Evolutionary conservation across 2,888 invertebrate genomes (phyloP), one percentile per base, ranked within the genome.

Genomic region (Drosophila prolongata): DNA sequence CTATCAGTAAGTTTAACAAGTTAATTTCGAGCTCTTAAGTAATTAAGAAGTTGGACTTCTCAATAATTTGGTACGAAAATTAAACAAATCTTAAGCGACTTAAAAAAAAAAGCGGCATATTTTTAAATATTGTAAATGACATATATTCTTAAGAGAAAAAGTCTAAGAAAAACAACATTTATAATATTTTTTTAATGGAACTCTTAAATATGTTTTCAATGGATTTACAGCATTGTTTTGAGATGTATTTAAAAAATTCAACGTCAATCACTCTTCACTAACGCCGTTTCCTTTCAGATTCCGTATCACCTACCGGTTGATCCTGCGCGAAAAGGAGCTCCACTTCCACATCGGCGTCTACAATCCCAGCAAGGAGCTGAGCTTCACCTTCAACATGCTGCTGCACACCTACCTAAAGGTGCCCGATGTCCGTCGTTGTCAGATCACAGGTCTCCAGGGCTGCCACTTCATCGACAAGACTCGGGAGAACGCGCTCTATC

Each of bases 361-460:
- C 93, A 98, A 98, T 93, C 98, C 97, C 38, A 97, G 97, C 94
- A 97, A 97, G 93, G 97, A 97, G 92, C 94, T 96, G 80, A 96
- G 97, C 69, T 97, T 96, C 94, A 96, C 95, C 91, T 99, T 98
- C 93, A 98, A 98, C 93, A 94, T 98, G 93, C 93, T 98, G 75
- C 93, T 98, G 88, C 98, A 98, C 93, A 98, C 98, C 30, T 98
- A 98, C 94, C 97, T 99, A 93, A 97, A 97, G 94, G 98, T 98
- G 91, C 97, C 98, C 73, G 98, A 98, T 93, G 98, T 98, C 50
- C 94, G 97, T 58, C 95, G 97, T 82, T 97, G 97, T 91, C 97
- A 97, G 94, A 97, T 99, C 91, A 97, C 97, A 62, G 98, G 98
- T 76, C 95, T 99, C 89, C 96, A 97, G 91, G 98, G 97, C 60